Evolutionary conservation across 2,113 vertebrate genomes (phyloP), one percentile per base, ranked within the genome.

Genomic region (Cochlearius cochlearius): DNA sequence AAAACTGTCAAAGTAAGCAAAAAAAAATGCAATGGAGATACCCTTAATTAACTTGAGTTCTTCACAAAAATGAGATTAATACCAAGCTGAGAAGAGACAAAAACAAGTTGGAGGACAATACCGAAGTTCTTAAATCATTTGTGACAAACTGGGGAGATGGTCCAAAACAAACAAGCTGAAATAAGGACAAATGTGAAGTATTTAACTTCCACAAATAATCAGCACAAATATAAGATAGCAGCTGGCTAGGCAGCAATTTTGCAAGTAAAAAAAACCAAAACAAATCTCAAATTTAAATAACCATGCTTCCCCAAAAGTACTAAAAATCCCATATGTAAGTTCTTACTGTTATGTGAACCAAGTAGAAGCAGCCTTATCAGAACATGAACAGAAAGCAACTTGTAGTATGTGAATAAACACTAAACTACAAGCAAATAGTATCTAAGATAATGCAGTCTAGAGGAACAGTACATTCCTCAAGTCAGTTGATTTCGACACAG

Each of bases 161-260:
- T 86, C 95, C 92, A 94, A 95, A 91, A 47, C 67, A 96, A 94
- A 94, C 55, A 95, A 25, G 15, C 59, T 8, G 53, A 85, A 94
- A 56, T 11, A 60, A 87, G 63, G 75, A 62, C 72, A 88, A 80
- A 93, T 16, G 38, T 50, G 63, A 90, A 92, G 7, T 32, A 94
- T 77, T 94, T 93, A 86, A 75, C 73, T 93, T 92, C 82, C 79
- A 88, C 10, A 5, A 95, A 82, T 9, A 77, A 41, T 8, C 34
- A 80, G 92, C 53, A 62, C 79, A 88, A 80, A 73, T 13, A 43
- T 2, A 75, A 92, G 66, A 85, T 11, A 64, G 63, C 68, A 94
- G 45, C 63, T 69, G 63, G 25, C 41, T 8, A 90, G 49, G 23
- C 36, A 75, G 52, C 30, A 64, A 38, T 39, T 88, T 38, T 90